Base-by-base conservation (phyloP, 2,888 invertebrate species). In the Scrobipalpa costella region DNA sequence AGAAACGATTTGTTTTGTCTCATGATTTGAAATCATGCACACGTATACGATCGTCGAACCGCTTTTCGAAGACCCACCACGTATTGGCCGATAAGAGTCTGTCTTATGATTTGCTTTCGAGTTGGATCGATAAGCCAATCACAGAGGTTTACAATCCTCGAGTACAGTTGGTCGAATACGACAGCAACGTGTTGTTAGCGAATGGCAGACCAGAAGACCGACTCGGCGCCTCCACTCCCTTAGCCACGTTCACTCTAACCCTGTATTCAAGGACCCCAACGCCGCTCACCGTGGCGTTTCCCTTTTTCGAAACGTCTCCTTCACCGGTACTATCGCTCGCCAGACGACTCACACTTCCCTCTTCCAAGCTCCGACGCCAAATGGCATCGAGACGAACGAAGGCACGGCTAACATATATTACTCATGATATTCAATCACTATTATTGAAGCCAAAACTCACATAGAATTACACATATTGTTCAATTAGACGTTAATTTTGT, bases 11-110 rank as follows among this genome's bases (percentile, higher is more conserved):
- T 75, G 72, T 80, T 79, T 83, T 82, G 81, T 79, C 78, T 78
- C 89, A 88, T 85, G 90, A 90, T 89, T 90, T 89, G 83, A 76
- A 89, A 90, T 86, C 90, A 88, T 88, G 90, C 82, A 77, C 83
- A 86, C 90, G 90, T 90, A 90, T 90, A 91, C 90, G 87, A 90
- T 87, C 88, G 83, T 83, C 87, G 86, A 87, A 86, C 85, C 78
- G 84, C 88, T 82, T 84, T 84, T 84, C 89, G 88, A 89, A 88
- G 88, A 88, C 87, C 87, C 78, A 76, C 87, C 78, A 76, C 85
- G 76, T 77, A 74, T 76, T 79, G 82, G 78, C 83, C 77, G 70
- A 73, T 78, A 79, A 75, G 77, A 21, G 21, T 34, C 40, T 47
- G 59, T 13, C 13, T 33, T 27, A 7, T 60, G 33, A 50, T 50